Percentiles rank a stretch among this genome's conserved stretches.
Evolutionary conservation across 1,140 invertebrate species (phyloP).

Genomic region (Bombus superbus): DNA sequence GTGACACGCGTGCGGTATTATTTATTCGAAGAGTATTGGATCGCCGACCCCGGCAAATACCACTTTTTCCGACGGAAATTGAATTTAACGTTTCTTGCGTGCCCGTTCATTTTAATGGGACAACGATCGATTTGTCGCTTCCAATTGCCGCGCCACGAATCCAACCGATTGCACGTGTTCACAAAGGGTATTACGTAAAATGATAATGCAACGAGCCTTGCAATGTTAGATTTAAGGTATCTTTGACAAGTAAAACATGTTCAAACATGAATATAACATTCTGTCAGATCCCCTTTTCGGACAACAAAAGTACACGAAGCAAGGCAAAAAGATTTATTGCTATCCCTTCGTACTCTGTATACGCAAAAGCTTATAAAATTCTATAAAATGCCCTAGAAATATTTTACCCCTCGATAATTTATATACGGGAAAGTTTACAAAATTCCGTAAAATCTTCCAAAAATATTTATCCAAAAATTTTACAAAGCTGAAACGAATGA

Average conservation of each 20-base stretch:
- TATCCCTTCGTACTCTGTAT: background rate
- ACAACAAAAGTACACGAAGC: background rate
- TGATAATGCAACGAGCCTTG: background rate
- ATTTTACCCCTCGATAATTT: background rate
- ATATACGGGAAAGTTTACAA: background rate
- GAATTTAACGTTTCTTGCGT: conserved; percentile 51
- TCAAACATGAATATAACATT: background rate
- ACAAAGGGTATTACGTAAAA: conserved; percentile 17
- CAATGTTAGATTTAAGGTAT: background rate
- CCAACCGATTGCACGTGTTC: conserved; percentile 7
- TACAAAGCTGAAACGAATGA: background rate
- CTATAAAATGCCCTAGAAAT: no score
- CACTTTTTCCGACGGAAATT: conserved; percentile 40
- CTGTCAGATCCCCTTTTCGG: no score
- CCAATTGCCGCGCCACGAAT: conserved; percentile 20
- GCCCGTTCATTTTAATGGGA: conserved; percentile 35
- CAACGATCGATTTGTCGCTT: conserved; percentile 43
- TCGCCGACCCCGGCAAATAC: conserved; percentile 23
- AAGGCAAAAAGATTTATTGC: background rate
- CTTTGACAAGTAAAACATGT: background rate
- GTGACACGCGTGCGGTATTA: conserved; percentile 52
- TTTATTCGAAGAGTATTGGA: conserved; percentile 55
- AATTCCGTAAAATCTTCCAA: background rate
- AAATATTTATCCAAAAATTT: background rate
- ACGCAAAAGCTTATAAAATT: background rate